Conservation (phyloP, 2,888 invertebrate species). For the Ectobius pallidus region DNA sequence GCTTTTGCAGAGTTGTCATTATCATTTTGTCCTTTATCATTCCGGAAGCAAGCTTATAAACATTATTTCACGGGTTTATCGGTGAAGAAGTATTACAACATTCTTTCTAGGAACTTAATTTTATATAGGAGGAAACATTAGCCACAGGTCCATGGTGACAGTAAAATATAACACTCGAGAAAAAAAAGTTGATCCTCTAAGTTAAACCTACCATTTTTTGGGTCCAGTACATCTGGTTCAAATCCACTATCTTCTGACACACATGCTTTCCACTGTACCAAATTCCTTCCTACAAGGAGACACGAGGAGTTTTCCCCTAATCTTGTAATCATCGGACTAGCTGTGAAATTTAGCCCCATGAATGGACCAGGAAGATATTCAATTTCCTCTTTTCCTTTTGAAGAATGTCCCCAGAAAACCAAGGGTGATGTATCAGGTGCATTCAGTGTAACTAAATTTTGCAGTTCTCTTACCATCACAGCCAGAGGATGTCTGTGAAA, state of each 20-base stretch:
- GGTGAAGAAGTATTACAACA: too few species aligned
- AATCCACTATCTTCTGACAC: constrained; percentile 50
- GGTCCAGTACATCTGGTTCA: constrained; percentile 47
- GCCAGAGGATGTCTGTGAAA: constrained; percentile 54
- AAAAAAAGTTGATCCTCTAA: too few species aligned
- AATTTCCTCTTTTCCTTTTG: neutral
- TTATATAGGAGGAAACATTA: too few species aligned
- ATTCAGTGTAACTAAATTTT: constrained; percentile 56
- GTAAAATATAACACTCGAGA: too few species aligned
- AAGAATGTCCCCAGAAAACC: constrained; percentile 16
- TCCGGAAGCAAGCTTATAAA: too few species aligned
- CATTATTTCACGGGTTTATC: too few species aligned
- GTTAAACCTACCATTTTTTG: constrained; percentile 51
- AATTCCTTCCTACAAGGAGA: constrained; percentile 66
- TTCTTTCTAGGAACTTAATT: too few species aligned
- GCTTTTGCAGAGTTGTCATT: too few species aligned
- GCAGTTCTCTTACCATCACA: constrained; percentile 56
- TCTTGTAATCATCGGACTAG: neutral
- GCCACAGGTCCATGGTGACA: too few species aligned
- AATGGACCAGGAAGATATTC: neutral
- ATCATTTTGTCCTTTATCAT: too few species aligned
- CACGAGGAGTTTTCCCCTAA: constrained; percentile 51
- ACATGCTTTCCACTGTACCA: constrained; percentile 66
- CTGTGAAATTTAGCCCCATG: neutral
- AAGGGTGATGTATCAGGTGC: constrained; percentile 37